These are phyloP conservation scores for Cryptocephalus moraei DNA, from an alignment of 2,888 invertebrate species.

Conservation along the genomic window DNA sequence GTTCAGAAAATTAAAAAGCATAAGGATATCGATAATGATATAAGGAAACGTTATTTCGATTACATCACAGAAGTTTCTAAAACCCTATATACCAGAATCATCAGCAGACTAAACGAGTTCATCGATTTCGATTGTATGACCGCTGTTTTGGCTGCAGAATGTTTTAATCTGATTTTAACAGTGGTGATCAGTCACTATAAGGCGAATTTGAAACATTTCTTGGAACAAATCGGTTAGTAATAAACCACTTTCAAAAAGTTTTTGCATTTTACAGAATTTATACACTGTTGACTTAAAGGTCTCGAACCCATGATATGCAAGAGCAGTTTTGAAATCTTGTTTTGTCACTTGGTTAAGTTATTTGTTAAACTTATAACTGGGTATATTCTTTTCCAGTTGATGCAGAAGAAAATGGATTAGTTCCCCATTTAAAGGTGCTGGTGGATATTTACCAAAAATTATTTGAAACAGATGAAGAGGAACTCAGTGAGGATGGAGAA, in stretches of 20 bases:
- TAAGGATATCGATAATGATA: constrained; percentile 28
- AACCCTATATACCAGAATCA: constrained; percentile 37
- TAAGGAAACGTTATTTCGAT: constrained; percentile 26
- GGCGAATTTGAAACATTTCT: constrained; percentile 35
- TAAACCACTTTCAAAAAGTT: too few relatives aligned
- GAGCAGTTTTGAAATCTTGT: too few relatives aligned
- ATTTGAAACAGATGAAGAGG: constrained; percentile 29
- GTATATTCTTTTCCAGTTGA: too few relatives aligned
- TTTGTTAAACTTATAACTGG: too few relatives aligned
- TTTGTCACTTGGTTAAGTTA: not conserved
- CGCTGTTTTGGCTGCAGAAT: constrained; percentile 46
- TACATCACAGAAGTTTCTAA: constrained; percentile 33
- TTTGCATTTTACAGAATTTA: too few relatives aligned
- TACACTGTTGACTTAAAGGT: not conserved
- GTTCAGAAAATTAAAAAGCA: constrained; percentile 33
- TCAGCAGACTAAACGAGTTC: constrained; percentile 43
- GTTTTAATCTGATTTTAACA: constrained; percentile 43
- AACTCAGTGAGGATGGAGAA: constrained; percentile 28
- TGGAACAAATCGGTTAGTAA: constrained; percentile 36
- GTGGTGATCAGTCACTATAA: constrained; percentile 31
- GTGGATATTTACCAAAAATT: constrained; percentile 29
- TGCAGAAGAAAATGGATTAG: not conserved
- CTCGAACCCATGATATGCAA: not conserved
- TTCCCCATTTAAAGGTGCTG: constrained; percentile 13
- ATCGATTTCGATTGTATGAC: constrained; percentile 47